Base-by-base conservation (phyloP, 2,888 invertebrate species). In the Lasiommata megera region DNA sequence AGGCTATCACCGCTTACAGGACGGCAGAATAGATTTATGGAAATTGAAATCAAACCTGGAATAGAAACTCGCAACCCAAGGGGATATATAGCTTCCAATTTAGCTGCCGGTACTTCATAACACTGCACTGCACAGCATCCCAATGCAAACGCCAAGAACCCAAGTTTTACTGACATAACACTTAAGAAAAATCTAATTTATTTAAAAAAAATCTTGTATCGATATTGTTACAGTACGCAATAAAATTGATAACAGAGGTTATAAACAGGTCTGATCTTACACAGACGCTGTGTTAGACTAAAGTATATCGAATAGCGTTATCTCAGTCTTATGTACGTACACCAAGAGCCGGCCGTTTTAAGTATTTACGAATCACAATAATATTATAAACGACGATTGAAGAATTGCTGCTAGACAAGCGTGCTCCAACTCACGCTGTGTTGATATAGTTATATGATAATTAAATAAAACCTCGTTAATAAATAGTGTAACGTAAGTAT, bases 31-130 rank as follows among this genome's bases (percentile, higher is more conserved):
- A 23, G 5, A 23, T 3, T 11, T 12, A 47, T 43, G 14, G n/a
- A 54, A 38, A 9, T 31, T 14, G 17, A 31, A 14, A 40, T n/a
- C 31, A 29, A 28, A 93, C 94, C 92, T 72, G 93, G 93, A 64
- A 94, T 82, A 0, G 93, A 93, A 6, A 93, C 92, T 36, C 92
- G 82, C 0, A 94, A 70, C 63, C 94, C 94, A 75, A 76, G 89
- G 0, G 94, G 94, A 63, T 83, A 80, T 11, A 93, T 84, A 0
- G 93, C 93, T 72, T 93, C 92, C 11, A 94, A 78, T 43, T 77
- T 88, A 0, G 93, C 92, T 0, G 77, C 76, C 0, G 93, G 93
- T 9, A 93, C 87, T 54, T 80, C 77, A 60, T 81, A 83, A 50
- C 75, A 67, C 36, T 14, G 9, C 28, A 43, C 40, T 18, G 18